Base-by-base conservation (phyloP, 2,888 invertebrate genomes). In the Plutella xylostella region DNA sequence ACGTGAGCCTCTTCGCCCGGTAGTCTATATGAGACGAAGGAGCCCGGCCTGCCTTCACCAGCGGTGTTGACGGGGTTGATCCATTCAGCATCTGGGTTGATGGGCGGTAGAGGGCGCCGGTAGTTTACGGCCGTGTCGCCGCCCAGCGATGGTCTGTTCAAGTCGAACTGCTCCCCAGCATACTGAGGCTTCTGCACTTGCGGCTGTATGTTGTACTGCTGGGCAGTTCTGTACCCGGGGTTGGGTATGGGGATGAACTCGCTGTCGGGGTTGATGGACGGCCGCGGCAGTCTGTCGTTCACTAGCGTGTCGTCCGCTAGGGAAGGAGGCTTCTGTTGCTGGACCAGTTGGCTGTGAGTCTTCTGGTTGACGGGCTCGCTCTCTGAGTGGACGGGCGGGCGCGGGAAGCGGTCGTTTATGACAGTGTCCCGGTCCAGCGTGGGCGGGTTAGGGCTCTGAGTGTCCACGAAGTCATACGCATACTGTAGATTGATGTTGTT, bases 1-100 rank as follows among this genome's bases (percentile, higher is more conserved):
- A 92, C 91, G 70, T 92, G 92, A 0, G 91, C 91, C 9, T 90
- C 90, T 55, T 91, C 90, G 0, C 91, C 92, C 0, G 92, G 92
- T 47, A 92, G 73, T 56, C 88, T 78, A 68, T 92, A 92, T 9
- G 91, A 90, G 52, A 92, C 89, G 57, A 88, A 89, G 17, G 90
- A 87, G n/a, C 86, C 87, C n/a, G 78, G 75, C 49, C 76, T 66
- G 33, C 80, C 80, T 48, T 77, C 76, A 48, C 83, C 74, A 51
- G 77, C 65, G 45, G 64, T 52, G 49, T 48, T 56, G 46, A 44
- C 51, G 1, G 60, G 68, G 51, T 62, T 65, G 49, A 73, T 69
- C 52, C 63, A 75, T 55, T 86, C 85, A 9, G 83, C 74, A 17
- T 83, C 76, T 0, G 76, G 68, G 55, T 87, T 86, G 47, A 85